Evolutionary conservation across 2,888 invertebrate species (phyloP).

Genomic region (Maniola hyperantus): DNA sequence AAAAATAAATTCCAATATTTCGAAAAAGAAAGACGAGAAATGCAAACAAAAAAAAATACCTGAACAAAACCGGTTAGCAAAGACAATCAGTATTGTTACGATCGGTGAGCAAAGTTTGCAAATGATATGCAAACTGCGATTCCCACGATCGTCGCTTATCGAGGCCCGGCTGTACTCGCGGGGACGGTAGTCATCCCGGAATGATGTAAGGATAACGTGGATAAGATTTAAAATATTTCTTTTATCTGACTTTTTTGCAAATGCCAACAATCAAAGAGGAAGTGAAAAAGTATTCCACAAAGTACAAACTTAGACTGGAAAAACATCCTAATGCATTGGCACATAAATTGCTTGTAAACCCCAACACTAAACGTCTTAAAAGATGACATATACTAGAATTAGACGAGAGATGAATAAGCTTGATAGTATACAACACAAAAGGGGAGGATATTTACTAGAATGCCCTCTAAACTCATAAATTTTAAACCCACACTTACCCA

Average conservation of each 20-base stretch:
- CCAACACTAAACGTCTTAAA: no score
- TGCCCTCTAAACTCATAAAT: no score
- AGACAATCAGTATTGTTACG: slow-evolving; percentile 41
- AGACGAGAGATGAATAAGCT: no score
- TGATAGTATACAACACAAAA: no score
- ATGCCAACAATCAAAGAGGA: no score
- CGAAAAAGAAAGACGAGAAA: slow-evolving; percentile 11
- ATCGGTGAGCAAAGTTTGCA: slow-evolving; percentile 44
- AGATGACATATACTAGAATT: no score
- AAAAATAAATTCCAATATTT: not conserved
- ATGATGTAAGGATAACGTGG: slow-evolving; percentile 28
- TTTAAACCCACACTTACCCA: no score
- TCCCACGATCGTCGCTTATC: slow-evolving; percentile 46
- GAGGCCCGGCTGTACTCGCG: slow-evolving; percentile 35
- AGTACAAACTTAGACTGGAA: no score
- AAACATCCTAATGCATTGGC: no score
- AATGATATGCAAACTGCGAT: slow-evolving; percentile 65
- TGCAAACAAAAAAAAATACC: slow-evolving; percentile 5
- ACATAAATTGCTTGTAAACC: no score
- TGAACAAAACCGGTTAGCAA: slow-evolving; percentile 33
- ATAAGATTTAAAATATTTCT: slow-evolving; percentile 13
- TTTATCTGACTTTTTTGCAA: not conserved
- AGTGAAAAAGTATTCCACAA: no score
- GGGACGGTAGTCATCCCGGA: slow-evolving; percentile 33
- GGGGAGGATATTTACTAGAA: no score